phyloP scores from a whole-genome alignment of 2,797 vertebrate genomes.

The Tenualosa thibaudeaui region DNA sequence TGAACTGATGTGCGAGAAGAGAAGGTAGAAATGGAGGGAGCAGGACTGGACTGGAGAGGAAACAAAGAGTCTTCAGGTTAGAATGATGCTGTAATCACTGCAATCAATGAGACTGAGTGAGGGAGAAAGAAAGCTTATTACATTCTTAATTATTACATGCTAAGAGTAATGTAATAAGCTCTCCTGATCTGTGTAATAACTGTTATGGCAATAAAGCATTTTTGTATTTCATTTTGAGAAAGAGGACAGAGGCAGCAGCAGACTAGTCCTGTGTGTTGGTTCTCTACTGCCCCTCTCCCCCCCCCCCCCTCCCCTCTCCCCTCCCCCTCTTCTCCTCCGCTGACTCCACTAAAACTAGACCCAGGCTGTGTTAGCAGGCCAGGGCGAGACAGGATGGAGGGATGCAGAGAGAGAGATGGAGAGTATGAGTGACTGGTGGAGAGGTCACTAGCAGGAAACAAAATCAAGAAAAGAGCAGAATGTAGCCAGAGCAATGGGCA shows the following conservation, averaged over 20 bases:
- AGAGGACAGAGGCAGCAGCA: neutral
- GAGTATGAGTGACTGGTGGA: neutral
- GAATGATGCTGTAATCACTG: neutral
- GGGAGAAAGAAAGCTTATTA: too few relatives aligned
- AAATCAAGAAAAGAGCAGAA: neutral
- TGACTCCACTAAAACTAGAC: neutral
- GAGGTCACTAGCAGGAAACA: neutral
- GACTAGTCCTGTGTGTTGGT: neutral
- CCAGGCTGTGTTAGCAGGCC: slow-evolving; percentile 2
- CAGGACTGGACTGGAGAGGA: neutral
- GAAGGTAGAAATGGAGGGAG: neutral
- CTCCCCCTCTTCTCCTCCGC: neutral
- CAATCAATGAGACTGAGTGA: neutral
- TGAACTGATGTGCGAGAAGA: neutral
- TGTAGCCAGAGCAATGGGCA: neutral
- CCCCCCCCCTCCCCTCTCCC: neutral
- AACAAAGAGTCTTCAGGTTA: neutral
- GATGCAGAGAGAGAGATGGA: neutral
- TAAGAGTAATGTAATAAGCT: too few relatives aligned
- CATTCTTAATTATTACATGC: too few relatives aligned
- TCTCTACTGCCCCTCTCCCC: neutral
- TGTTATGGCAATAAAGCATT: too few relatives aligned
- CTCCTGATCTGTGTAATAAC: too few relatives aligned
- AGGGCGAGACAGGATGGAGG: neutral
- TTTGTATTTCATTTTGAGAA: neutral